phyloP scores from a whole-genome alignment of 2,113 vertebrate species.

The Castor canadensis region DNA sequence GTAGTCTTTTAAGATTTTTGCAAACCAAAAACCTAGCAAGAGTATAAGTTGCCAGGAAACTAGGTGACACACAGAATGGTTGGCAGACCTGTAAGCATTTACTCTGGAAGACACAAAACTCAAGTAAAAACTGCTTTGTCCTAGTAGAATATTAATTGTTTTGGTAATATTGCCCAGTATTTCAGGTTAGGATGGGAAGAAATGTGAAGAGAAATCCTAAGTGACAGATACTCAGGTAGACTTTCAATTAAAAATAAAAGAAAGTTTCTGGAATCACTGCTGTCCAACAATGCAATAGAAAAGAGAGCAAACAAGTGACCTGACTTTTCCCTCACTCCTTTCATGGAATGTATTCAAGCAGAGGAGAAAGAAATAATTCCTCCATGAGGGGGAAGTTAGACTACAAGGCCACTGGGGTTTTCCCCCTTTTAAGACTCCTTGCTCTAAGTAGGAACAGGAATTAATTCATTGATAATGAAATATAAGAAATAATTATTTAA shows the following conservation, averaged over 20 bases:
- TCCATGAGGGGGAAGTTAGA: fast-evolving
- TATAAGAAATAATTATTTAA: not conserved
- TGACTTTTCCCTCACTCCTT: not conserved
- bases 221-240: not conserved
- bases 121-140: not conserved
- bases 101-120: not conserved
- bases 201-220: not conserved
- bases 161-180: not conserved
- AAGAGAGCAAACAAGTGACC: not conserved
- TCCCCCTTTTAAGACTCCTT: not conserved
- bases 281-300: not conserved
- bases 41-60: not conserved
- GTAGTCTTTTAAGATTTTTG: not conserved
- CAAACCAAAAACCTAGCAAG: not conserved
- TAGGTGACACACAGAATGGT: not conserved
- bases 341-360: not conserved
- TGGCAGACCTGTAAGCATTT: not conserved
- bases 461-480: not conserved
- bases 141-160: not conserved
- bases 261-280: not conserved
- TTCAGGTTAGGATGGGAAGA: not conserved
- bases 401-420: not conserved
- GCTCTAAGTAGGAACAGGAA: not conserved
- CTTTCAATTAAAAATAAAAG: not conserved
- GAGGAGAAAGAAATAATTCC: not conserved